Percentiles rank a stretch among this genome's conserved stretches.
phyloP scores from a whole-genome alignment of 2,888 invertebrate genomes.

The Gonocerus acuteangulatus region DNA sequence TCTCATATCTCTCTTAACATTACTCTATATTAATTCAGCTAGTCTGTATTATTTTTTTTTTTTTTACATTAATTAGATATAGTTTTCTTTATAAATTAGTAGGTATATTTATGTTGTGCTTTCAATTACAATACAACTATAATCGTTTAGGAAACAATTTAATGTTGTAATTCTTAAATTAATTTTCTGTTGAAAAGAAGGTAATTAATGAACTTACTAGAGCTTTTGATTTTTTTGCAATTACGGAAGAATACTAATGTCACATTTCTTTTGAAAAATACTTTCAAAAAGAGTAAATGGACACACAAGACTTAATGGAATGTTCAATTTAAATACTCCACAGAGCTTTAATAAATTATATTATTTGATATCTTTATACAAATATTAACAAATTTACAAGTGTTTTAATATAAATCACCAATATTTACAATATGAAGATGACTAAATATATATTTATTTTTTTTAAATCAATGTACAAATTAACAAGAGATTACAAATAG shows the following conservation, averaged over 20 bases:
- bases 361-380: constrained; percentile 7
- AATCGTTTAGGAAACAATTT: not conserved
- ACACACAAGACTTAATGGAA: too few relatives aligned
- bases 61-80: too few relatives aligned
- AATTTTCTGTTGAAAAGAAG: not conserved
- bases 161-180: not conserved
- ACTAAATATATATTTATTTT: constrained; percentile 11
- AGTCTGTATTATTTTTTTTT: too few relatives aligned
- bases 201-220: not conserved
- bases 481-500: constrained; percentile 21
- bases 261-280: too few relatives aligned
- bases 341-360: not conserved
- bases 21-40: too few relatives aligned
- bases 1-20: not conserved
- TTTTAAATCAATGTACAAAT: constrained; percentile 21
- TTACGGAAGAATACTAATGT: too few relatives aligned
- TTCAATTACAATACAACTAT: not conserved
- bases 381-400: constrained; percentile 21
- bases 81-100: too few relatives aligned
- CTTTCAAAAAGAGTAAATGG: too few relatives aligned
- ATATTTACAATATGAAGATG: constrained; percentile 18
- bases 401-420: constrained; percentile 1
- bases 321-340: constrained; percentile 19
- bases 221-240: too few relatives aligned
- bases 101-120: not conserved